Evolutionary conservation across 2,797 vertebrate species (phyloP).

Genomic region (Crenichthys baileyi): DNA sequence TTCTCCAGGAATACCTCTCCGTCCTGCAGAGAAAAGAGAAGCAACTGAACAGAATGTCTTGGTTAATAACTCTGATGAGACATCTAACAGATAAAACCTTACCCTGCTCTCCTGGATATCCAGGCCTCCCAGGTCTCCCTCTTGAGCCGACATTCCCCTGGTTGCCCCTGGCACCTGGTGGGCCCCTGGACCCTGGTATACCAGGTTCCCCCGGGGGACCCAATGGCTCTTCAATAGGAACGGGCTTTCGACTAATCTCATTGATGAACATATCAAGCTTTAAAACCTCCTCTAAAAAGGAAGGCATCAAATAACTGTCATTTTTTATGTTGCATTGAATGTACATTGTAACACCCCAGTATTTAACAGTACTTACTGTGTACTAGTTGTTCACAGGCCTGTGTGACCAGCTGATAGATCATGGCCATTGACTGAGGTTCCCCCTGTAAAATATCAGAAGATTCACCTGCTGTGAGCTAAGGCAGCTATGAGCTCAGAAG

Average conservation of each 20-base stretch:
- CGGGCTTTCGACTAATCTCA: conserved; percentile 80
- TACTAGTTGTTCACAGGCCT: conserved; percentile 92
- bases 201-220: conserved; percentile 83
- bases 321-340: background rate
- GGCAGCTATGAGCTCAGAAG: background rate
- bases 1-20: conserved; percentile 68
- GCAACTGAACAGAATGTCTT: background rate
- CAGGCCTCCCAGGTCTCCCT: conserved; percentile 74
- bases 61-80: background rate
- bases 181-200: conserved; percentile 76
- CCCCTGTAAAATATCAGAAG: conserved; percentile 80
- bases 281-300: conserved; percentile 77
- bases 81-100: conserved; percentile 6
- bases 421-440: conserved; percentile 90
- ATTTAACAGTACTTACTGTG: conserved; percentile 80
- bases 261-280: conserved; percentile 82
- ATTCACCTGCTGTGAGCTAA: background rate
- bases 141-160: conserved; percentile 71
- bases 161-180: conserved; percentile 75
- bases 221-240: conserved; percentile 80
- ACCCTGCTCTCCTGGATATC: conserved; percentile 86
- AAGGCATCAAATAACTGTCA: background rate
- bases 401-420: conserved; percentile 91
- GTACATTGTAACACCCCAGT: background rate
- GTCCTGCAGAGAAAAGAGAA: conserved; percentile 60